Conservation (phyloP, 2,888 invertebrate species). For the Melipona beecheii region DNA sequence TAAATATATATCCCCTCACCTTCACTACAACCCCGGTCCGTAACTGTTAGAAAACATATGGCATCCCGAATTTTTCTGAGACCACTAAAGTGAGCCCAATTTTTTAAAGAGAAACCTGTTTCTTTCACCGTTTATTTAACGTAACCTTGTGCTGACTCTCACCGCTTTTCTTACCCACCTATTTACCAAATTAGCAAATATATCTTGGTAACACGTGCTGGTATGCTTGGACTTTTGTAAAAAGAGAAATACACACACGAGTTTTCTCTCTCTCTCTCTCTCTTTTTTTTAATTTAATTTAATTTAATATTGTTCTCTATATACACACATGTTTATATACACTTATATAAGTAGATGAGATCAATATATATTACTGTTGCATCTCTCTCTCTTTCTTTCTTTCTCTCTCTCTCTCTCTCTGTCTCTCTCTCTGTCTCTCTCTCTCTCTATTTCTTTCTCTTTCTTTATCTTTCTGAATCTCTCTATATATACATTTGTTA, state of each 20-base stretch:
- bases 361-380: slow-evolving; percentile 70
- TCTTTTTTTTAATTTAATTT: slow-evolving; percentile 16
- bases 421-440: slow-evolving; percentile 50
- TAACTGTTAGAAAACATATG: slow-evolving; percentile 61
- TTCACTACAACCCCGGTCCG: slow-evolving; percentile 40
- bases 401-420: slow-evolving; percentile 32
- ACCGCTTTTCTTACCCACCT: slow-evolving; percentile 80
- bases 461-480: slow-evolving; percentile 39
- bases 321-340: slow-evolving; percentile 63
- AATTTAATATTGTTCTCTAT: slow-evolving; percentile 53
- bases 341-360: slow-evolving; percentile 63
- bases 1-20: slow-evolving; percentile 56
- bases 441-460: slow-evolving; percentile 55
- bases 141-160: slow-evolving; percentile 78
- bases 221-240: slow-evolving; percentile 78
- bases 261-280: slow-evolving; percentile 30
- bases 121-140: slow-evolving; percentile 68
- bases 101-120: slow-evolving; percentile 33
- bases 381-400: slow-evolving; percentile 62
- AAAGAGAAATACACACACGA: slow-evolving; percentile 72
- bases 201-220: slow-evolving; percentile 78
- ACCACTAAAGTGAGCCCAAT: slow-evolving; percentile 15
- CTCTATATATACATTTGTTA: slow-evolving; percentile 41
- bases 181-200: slow-evolving; percentile 74
- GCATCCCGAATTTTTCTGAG: slow-evolving; percentile 48